Conservation (phyloP, 2,797 vertebrate species). For the Platalea minor region DNA sequence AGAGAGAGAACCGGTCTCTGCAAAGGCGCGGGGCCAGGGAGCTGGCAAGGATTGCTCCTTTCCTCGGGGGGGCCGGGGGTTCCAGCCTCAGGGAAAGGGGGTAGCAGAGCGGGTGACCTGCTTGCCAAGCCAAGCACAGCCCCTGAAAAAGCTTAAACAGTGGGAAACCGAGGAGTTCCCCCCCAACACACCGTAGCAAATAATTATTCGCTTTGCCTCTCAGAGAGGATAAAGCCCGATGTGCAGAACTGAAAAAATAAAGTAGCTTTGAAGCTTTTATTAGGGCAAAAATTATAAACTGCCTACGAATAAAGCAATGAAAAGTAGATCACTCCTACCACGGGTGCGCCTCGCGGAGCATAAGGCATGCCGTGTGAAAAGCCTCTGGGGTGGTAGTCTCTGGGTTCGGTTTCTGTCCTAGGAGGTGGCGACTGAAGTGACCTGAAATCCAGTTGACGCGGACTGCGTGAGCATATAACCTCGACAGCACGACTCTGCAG, state of each 20-base stretch:
- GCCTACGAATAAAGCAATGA: background rate
- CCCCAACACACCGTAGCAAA: background rate
- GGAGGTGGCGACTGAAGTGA: constrained; percentile 21
- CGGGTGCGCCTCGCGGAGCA: background rate
- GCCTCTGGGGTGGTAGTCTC: background rate
- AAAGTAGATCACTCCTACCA: background rate
- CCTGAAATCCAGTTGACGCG: background rate
- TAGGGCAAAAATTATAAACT: background rate
- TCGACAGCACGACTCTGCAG: rapidly evolving
- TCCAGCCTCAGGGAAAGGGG: background rate
- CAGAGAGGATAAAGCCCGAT: background rate
- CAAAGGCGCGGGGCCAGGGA: background rate
- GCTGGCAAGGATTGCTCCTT: background rate
- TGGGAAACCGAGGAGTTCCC: background rate
- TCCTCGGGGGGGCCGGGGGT: rapidly evolving
- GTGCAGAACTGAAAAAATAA: background rate
- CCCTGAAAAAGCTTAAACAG: background rate
- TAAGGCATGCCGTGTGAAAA: background rate
- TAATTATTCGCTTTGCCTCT: background rate
- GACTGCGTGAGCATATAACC: background rate
- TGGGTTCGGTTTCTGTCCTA: background rate
- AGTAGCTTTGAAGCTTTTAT: background rate
- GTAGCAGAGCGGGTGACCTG: background rate
- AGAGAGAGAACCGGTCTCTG: background rate
- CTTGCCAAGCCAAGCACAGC: background rate